Percentiles rank a stretch among this genome's conserved stretches.
Evolutionary conservation across 2,888 invertebrate species (phyloP).

Genomic region (Phanerotoma sp.): DNA sequence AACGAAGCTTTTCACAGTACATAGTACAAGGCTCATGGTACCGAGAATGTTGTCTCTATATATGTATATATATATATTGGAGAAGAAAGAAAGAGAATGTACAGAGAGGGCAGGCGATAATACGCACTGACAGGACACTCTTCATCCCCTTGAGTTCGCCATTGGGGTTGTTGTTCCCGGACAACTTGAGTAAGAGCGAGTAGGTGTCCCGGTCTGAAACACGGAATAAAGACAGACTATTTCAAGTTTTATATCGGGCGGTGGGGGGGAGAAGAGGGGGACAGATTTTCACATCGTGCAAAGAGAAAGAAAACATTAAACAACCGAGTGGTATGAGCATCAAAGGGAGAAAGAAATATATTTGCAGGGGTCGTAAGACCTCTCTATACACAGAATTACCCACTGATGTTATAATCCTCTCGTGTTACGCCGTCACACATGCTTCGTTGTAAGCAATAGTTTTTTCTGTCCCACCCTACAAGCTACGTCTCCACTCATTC

Average conservation of each 20-base stretch:
- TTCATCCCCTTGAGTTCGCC: slow-evolving; percentile 32
- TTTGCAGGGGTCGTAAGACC: slow-evolving; percentile 32
- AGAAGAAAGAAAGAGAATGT: slow-evolving; percentile 26
- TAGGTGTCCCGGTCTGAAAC: slow-evolving; percentile 10
- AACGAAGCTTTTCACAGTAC: slow-evolving; percentile 7
- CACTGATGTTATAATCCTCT: slow-evolving; percentile 58
- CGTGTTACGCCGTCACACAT: slow-evolving; percentile 55
- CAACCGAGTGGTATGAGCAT: slow-evolving; percentile 53
- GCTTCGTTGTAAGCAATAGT: slow-evolving; percentile 49
- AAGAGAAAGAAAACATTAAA: slow-evolving; percentile 50
- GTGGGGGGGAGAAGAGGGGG: slow-evolving; percentile 29
- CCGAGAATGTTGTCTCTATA: not conserved
- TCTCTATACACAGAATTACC: slow-evolving; percentile 48
- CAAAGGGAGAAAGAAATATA: slow-evolving; percentile 35
- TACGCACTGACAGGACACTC: slow-evolving; percentile 55
- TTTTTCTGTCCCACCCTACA: slow-evolving; percentile 36
- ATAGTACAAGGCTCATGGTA: not conserved
- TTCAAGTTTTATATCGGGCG: slow-evolving; percentile 5
- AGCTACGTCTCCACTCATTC: slow-evolving; percentile 11
- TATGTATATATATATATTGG: slow-evolving; percentile 6
- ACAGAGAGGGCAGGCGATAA: slow-evolving; percentile 48
- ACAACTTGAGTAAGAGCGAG: slow-evolving; percentile 2
- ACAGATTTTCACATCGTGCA: not conserved
- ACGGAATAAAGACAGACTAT: slow-evolving; percentile 13
- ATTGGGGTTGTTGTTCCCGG: slow-evolving; percentile 33